phyloP scores from a whole-genome alignment of 2,888 invertebrate genomes.

The Blastobasis adustella region DNA sequence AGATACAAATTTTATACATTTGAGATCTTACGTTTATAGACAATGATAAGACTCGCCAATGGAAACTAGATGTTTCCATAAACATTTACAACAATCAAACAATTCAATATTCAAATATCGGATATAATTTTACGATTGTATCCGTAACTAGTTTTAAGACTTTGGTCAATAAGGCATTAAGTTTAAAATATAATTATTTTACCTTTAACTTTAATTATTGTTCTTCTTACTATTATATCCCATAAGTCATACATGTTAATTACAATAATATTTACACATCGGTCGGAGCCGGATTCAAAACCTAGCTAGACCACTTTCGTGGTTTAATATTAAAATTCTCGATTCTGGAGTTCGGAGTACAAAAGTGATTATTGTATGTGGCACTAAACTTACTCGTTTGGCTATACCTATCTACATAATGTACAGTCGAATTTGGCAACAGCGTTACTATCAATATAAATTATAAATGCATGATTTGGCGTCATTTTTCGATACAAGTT shows the following conservation, averaged over 20 bases:
- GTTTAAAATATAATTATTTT: slow-evolving; percentile 68
- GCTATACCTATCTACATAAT: slow-evolving; percentile 60
- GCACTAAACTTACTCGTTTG: slow-evolving; percentile 42
- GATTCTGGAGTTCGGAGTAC: slow-evolving; percentile 35
- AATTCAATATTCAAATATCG: slow-evolving; percentile 57
- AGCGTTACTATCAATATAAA: slow-evolving; percentile 1
- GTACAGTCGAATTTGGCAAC: slow-evolving; percentile 58
- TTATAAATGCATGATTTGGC: too few species aligned
- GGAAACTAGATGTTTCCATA: slow-evolving; percentile 54
- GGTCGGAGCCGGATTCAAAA: slow-evolving; percentile 15
- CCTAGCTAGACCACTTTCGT: slow-evolving; percentile 18
- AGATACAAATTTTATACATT: slow-evolving; percentile 16
- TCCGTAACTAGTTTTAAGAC: slow-evolving; percentile 73
- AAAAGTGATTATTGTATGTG: slow-evolving; percentile 50
- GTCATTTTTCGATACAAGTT: too few species aligned
- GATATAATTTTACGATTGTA: slow-evolving; percentile 56
- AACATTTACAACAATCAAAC: slow-evolving; percentile 70
- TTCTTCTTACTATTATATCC: slow-evolving; percentile 67
- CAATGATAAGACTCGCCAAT: slow-evolving; percentile 57
- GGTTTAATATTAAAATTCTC: slow-evolving; percentile 22
- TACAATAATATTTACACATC: slow-evolving; percentile 60
- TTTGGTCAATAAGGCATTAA: slow-evolving; percentile 76
- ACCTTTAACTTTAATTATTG: slow-evolving; percentile 64
- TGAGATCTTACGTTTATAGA: slow-evolving; percentile 43
- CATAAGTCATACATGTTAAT: slow-evolving; percentile 54